These are phyloP conservation scores for Osmerus mordax DNA, from an alignment of 2,113 vertebrate genomes.

Conservation along the genomic window DNA sequence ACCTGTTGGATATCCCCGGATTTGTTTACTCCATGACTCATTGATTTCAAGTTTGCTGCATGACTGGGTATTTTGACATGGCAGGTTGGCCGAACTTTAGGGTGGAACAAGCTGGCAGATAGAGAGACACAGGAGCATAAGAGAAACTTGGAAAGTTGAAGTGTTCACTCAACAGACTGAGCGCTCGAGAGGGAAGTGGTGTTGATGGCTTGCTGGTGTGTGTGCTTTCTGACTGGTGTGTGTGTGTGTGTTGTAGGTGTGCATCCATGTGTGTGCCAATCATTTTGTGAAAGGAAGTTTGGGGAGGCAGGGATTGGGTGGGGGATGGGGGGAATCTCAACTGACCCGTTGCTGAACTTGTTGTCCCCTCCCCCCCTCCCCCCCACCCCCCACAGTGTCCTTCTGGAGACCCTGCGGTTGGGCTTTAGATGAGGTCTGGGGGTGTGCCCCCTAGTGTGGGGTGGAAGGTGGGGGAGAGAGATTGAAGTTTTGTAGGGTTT, in stretches of 20 bases:
- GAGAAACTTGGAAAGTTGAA: no score
- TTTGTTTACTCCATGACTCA: no score
- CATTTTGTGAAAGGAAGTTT: neutral
- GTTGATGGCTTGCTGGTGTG: no score
- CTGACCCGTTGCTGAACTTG: constrained; percentile 8
- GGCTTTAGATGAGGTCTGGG: neutral
- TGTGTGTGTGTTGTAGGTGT: neutral
- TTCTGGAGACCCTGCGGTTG: neutral
- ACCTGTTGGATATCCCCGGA: no score
- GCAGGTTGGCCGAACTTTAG: no score
- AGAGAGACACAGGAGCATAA: no score
- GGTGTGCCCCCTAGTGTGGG: neutral
- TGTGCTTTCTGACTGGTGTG: no score
- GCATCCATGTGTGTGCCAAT: neutral
- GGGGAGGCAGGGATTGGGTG: neutral
- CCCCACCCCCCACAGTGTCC: neutral
- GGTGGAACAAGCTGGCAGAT: no score
- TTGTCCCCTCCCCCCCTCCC: neutral
- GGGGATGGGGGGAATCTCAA: neutral
- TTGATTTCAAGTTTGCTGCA: no score
- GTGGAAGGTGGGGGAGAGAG: neutral
- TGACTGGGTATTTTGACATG: no score
- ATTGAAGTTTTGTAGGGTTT: constrained; percentile 9
- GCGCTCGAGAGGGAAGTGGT: no score
- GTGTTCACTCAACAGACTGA: no score